These are phyloP conservation scores for Elephantulus edwardii DNA, from an alignment of 2,113 vertebrate species.

Conservation along the genomic window DNA sequence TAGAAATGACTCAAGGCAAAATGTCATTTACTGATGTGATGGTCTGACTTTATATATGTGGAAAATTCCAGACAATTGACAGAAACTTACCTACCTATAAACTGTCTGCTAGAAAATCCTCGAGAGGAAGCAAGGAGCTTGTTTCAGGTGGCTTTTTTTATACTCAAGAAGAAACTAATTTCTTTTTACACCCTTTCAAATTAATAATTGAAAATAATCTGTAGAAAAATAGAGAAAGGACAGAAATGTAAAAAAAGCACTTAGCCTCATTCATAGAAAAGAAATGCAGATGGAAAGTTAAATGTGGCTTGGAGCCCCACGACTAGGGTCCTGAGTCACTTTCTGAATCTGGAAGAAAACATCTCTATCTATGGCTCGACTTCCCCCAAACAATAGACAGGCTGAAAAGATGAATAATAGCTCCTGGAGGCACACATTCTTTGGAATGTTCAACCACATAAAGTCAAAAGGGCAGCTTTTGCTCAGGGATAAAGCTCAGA, in stretches of 20 bases:
- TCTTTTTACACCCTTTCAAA: neutral
- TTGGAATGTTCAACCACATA: no score
- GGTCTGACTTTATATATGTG: neutral
- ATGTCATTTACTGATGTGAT: neutral
- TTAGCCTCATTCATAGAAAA: neutral
- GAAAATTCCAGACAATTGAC: slow-evolving; percentile 1
- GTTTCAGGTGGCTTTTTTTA: neutral
- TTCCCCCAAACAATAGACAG: no score
- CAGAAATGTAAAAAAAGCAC: neutral
- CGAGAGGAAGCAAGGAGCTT: neutral
- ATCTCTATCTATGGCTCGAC: no score
- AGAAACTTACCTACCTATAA: neutral
- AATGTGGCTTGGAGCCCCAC: no score
- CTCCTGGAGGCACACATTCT: no score
- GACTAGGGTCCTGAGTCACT: no score
- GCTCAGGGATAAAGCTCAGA: no score
- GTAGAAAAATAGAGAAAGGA: neutral
- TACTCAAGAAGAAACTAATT: neutral
- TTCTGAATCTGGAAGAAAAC: no score
- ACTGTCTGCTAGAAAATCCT: neutral
- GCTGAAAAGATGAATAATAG: no score
- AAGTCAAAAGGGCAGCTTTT: no score
- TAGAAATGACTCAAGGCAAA: neutral
- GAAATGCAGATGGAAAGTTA: neutral
- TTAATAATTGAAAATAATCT: neutral